Evolutionary conservation across 2,888 invertebrate species (phyloP).

Genomic region (Pandemis cinnamomeana): DNA sequence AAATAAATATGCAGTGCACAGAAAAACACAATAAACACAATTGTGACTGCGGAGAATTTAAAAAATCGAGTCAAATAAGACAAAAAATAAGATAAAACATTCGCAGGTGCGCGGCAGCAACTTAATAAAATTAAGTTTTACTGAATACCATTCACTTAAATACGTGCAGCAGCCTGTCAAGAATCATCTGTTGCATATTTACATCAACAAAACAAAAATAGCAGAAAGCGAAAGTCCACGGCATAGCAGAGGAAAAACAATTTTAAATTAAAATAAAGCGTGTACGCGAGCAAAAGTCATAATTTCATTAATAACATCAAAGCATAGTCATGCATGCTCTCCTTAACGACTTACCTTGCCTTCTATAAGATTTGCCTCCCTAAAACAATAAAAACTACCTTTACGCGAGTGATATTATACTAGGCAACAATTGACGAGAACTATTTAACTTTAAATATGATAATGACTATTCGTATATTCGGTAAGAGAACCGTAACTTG

Average conservation of each 20-base stretch:
- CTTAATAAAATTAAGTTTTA: not conserved
- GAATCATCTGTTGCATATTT: conserved; percentile 37
- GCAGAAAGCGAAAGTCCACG: not conserved
- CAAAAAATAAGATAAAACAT: no score
- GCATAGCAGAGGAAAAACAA: not conserved
- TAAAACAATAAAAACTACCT: conserved; percentile 59
- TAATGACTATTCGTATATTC: conserved; percentile 56
- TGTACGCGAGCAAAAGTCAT: not conserved
- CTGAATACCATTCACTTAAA: not conserved
- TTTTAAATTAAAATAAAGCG: not conserved
- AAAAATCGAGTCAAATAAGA: not conserved
- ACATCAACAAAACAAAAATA: conserved; percentile 32
- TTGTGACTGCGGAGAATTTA: not conserved
- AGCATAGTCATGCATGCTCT: conserved; percentile 43
- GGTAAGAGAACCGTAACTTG: conserved; percentile 51
- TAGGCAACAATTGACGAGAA: conserved; percentile 75
- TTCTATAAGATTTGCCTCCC: conserved; percentile 53
- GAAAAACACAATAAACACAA: not conserved
- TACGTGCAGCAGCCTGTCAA: conserved; percentile 1
- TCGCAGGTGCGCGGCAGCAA: conserved; percentile 13
- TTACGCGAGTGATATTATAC: conserved; percentile 62
- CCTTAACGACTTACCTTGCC: conserved; percentile 55
- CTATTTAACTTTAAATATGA: conserved; percentile 53
- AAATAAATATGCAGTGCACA: not conserved
- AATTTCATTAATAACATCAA: conserved; percentile 43